Evolutionary conservation across 2,113 vertebrate genomes (phyloP), one percentile per base, ranked within the genome.

Genomic region (Peucedramus taeniatus): DNA sequence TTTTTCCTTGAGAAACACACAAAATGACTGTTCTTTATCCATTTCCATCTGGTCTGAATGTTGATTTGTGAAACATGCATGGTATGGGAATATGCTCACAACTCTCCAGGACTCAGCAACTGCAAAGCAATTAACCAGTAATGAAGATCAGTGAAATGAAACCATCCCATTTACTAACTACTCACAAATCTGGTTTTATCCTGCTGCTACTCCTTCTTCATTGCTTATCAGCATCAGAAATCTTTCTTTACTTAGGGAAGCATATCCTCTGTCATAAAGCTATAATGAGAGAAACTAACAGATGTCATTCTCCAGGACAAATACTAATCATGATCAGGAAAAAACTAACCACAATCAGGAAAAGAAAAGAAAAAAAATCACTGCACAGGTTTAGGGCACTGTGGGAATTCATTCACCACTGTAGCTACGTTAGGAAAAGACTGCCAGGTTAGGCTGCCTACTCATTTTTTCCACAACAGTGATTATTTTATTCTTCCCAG

Each of bases 121-220:
- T 79, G 35, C 61, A 94, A 93, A 69, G 54, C 87, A 94, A 79
- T 92, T 87, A 96, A 72, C 57, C 39, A 93, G 33, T 76, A 94
- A 91, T 86, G 92, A 95, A 90, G 70, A 90, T 69, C 70, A 93
- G 81, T 91, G 74, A 93, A 95, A 95, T 4, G 19, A 89, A 93
- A 66, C 65, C 74, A 53, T 63, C 18, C 21, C 53, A 79, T 79
- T 91, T 85, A 79, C 68, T 66, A 90, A 44, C 69, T 61, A 53
- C 35, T 83, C 78, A 87, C 70, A 83, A 76, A 94, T 59, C 57
- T 83, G 19, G 5, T 83, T 95, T 80, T 76, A 82, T 90, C 45
- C 74, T 91, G 82, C 65, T 94, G 50, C 39, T 83, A 49, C 27
- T 84, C 18, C 75, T 89, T 70, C 60, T 85, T 82, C 65, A 45